Evolutionary conservation across 2,888 invertebrate genomes (phyloP), one percentile per base, ranked within the genome.

Genomic region (Sphaeridia pumilis): DNA sequence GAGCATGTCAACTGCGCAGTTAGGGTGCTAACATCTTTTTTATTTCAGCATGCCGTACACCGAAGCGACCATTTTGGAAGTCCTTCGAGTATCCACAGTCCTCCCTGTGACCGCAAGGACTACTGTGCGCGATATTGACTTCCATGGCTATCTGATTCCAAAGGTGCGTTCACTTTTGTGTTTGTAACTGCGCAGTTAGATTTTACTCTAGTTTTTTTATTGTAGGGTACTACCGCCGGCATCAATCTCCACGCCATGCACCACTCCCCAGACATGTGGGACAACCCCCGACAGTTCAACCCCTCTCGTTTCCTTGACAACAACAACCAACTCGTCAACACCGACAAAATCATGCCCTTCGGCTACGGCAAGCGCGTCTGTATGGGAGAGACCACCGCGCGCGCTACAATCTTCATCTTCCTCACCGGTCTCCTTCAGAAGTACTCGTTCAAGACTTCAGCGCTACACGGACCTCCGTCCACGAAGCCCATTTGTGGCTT

Each of bases 331-430:
- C 34, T 60, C 46, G 35, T 60, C 3, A 60, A 58, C 35, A 28
- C 46, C 1, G 49, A 57, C 17, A 57, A 57, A 49, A 45, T 60
- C 1, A 49, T 57, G 44, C 54, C 58, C 2, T 60, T 60, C 55
- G 60, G 60, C 17, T 52, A 38, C 24, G 60, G 60, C 58, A 58
- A 60, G 46, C 44, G 58, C 22, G 34, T 35, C 4, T 60, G 58
- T 25, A 34, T 60, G 25, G 58, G 60, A 17, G 58, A 57, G 36
- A 28, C 24, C 10, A 31, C 54, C 20, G 58, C 60, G 10, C 46
- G 52, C 31, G 48, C 55, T 3, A 48, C 56, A 17, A 31, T 60
- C 5, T 60, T 60, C 31, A 53, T 46, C 21, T 60, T 56, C 31
- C 54, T 60, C 44, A 55, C 55, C 1, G 34, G 49, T 1, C 24